These are phyloP conservation scores for Diphyllodes magnificus DNA, from an alignment of 2,113 vertebrate species.

Conservation along the genomic window DNA sequence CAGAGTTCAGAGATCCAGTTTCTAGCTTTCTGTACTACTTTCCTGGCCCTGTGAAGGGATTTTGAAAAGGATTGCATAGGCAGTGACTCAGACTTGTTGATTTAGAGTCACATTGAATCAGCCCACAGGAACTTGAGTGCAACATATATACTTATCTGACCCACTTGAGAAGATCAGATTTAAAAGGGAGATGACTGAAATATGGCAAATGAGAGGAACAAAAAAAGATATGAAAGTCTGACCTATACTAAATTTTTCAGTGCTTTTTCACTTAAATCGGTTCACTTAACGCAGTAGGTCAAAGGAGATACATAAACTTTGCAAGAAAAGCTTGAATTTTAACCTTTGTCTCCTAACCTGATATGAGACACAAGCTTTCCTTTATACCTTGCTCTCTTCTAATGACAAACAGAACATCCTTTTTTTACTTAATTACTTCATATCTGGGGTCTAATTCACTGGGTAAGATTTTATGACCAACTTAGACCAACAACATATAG, in stretches of 20 bases:
- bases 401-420: neutral
- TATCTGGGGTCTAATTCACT: conserved; percentile 34
- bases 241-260: neutral
- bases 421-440: conserved; percentile 40
- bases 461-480: conserved; percentile 27
- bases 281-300: conserved; percentile 9
- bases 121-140: neutral
- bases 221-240: neutral
- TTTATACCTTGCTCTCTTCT: neutral
- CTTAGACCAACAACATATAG: conserved; percentile 41
- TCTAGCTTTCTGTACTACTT: neutral
- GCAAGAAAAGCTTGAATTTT: neutral
- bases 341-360: neutral
- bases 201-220: neutral
- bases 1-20: neutral
- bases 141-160: neutral
- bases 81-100: conserved; percentile 39
- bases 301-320: neutral
- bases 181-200: conserved; percentile 24
- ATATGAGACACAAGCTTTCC: neutral
- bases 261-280: neutral
- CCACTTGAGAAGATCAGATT: neutral
- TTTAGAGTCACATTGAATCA: conserved; percentile 21
- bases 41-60: neutral
- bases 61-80: neutral